Conservation (phyloP, 2,113 vertebrate species). For the Canis aureus region DNA sequence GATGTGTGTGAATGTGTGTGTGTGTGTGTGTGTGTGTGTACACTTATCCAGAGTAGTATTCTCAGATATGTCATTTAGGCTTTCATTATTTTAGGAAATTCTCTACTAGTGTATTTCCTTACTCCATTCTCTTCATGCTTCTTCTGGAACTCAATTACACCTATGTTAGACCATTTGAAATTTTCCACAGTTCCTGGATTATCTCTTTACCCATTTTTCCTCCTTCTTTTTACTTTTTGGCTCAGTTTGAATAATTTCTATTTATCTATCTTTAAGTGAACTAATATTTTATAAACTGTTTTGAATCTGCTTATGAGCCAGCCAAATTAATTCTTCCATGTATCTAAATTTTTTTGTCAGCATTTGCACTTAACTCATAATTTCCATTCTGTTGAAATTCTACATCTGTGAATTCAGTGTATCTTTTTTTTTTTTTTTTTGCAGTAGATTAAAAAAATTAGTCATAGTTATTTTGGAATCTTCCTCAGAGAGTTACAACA, state of each 20-base stretch:
- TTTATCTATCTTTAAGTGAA: background rate
- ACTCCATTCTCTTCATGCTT: background rate
- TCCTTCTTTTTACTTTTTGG: background rate
- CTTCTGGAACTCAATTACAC: background rate
- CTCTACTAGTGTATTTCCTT: background rate
- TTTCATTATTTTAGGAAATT: slow-evolving; percentile 18
- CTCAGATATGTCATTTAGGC: background rate
- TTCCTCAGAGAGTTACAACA: background rate
- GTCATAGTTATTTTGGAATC: background rate
- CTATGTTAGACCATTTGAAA: background rate
- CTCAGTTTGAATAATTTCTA: background rate
- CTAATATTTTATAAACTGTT: background rate
- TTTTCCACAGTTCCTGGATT: background rate
- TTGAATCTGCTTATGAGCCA: background rate
- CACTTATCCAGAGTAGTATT: background rate
- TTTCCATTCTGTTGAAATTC: background rate
- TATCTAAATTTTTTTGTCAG: background rate
- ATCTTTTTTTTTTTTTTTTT: background rate
- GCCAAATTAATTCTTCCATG: background rate
- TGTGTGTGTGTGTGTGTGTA: too few relatives aligned
- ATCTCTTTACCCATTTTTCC: background rate
- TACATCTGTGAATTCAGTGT: background rate
- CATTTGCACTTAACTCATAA: background rate
- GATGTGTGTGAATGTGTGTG: background rate
- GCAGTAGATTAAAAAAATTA: background rate